phyloP scores from a whole-genome alignment of 2,797 vertebrate species.

The Takifugu ocellatus region DNA sequence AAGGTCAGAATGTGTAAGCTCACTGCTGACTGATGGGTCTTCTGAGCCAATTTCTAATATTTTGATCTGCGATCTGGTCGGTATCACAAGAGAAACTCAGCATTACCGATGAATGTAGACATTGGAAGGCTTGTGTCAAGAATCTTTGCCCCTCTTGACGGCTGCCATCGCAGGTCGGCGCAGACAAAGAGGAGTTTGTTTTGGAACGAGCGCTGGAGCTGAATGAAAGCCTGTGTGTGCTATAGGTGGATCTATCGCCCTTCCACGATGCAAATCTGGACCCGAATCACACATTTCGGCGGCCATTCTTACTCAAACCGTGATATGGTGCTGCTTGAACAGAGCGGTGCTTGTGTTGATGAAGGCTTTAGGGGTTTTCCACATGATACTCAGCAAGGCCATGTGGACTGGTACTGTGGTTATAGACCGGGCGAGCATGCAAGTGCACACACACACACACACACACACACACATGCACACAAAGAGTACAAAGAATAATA shows the following conservation, averaged over 20 bases:
- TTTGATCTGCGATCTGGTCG: too few species aligned
- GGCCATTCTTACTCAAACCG: neutral
- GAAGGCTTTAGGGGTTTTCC: slow-evolving; percentile 72
- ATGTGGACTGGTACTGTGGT: slow-evolving; percentile 66
- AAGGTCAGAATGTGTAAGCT: neutral
- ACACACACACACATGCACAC: slow-evolving; percentile 11
- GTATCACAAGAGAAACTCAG: too few species aligned
- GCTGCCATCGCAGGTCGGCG: too few species aligned
- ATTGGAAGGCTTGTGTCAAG: too few species aligned
- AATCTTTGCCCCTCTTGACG: too few species aligned
- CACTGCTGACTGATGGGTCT: too few species aligned
- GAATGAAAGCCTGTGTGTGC: neutral
- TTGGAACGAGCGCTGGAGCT: too few species aligned
- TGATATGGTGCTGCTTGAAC: too few species aligned
- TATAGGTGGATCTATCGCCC: neutral
- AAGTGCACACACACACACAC: neutral
- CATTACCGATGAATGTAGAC: too few species aligned
- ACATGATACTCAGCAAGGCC: slow-evolving; percentile 67
- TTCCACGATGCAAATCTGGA: neutral
- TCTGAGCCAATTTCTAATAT: too few species aligned
- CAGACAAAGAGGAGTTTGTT: too few species aligned
- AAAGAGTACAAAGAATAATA: neutral
- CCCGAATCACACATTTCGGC: neutral
- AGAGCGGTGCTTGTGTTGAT: slow-evolving; percentile 8
- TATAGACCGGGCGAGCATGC: slow-evolving; percentile 36